Base-by-base conservation (phyloP, 2,888 invertebrate genomes). In the Meteorus colon region DNA sequence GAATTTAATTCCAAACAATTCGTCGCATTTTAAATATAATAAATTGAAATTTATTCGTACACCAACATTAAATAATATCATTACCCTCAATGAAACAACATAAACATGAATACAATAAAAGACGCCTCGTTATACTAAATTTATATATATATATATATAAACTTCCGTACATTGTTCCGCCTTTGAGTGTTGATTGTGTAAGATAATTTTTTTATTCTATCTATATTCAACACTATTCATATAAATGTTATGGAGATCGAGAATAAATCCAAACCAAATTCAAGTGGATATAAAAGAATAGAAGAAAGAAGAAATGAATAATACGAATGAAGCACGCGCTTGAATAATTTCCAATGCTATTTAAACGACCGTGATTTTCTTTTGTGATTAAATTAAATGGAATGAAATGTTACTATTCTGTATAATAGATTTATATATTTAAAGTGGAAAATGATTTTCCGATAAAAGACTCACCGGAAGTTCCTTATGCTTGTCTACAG, bases 331-430 rank as follows among this genome's bases (percentile, higher is more conserved):
- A 55, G 55, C 45, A 37, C 48, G 8, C 55, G 34, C 31, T 34
- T 62, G 34, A 75, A 69, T 69, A 55, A 65, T 63, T 51, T 55
- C 10, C 62, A 27, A 75, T 75, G 51, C 34, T 55, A 68, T 48
- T 16, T 6, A 65, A 34, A 65, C 34, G 62, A 27, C 37, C 51
- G 48, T 65, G 14, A 48, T 75, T 70, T 37, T 51, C 65, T 63
- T 62, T 62, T 69, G 37, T 31, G 51, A 63, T 65, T 75, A 69
- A 73, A 67, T 73, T 74, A 69, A 75, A 75, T 65, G 69, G 65
- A 75, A 75, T 37, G 70, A 51, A 55, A 75, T 69, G 29, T 51
- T 55, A 70, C 63, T 63, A 63, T 63, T 75, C 70, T n/a, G 63
- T 70, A 51, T 55, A 59, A 65, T 63, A 62, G 55, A 19, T 55